phyloP scores from a whole-genome alignment of 2,113 vertebrate genomes.

The Apeltes quadracus region DNA sequence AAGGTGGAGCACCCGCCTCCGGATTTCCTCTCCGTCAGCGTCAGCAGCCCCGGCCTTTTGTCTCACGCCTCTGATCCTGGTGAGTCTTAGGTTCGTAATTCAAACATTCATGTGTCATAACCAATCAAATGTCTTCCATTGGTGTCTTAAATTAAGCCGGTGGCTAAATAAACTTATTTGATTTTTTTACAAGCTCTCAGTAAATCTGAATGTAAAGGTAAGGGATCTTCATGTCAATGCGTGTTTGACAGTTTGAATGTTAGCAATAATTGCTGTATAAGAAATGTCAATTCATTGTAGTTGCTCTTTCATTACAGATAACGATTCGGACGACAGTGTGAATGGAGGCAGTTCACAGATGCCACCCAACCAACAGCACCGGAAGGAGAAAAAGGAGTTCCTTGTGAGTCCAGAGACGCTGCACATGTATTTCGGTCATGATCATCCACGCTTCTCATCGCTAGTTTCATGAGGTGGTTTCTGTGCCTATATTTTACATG shows the following conservation, averaged over 20 bases:
- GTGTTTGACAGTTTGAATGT: background rate
- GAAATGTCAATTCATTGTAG: background rate
- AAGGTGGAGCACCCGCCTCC: slow-evolving; percentile 77
- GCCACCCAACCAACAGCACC: slow-evolving; percentile 84
- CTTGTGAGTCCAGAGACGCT: slow-evolving; percentile 82
- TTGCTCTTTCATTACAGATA: slow-evolving; percentile 62
- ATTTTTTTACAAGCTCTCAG: slow-evolving; percentile 67
- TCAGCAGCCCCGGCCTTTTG: slow-evolving; percentile 86
- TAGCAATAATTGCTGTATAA: background rate
- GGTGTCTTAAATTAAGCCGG: background rate
- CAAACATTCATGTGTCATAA: too few species aligned
- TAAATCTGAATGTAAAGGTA: slow-evolving; percentile 69
- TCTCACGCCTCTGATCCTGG: slow-evolving; percentile 75
- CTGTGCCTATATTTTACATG: slow-evolving; percentile 6
- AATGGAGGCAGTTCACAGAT: slow-evolving; percentile 84
- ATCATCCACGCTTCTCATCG: too few species aligned
- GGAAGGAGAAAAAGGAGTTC: slow-evolving; percentile 93
- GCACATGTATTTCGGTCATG: too few species aligned
- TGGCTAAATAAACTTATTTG: slow-evolving; percentile 29
- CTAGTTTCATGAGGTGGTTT: background rate
- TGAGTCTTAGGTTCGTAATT: slow-evolving; percentile 36
- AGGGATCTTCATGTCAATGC: slow-evolving; percentile 21
- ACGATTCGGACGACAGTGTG: slow-evolving; percentile 83
- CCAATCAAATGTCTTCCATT: background rate
- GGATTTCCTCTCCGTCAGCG: slow-evolving; percentile 84